Conservation (phyloP, 2,888 invertebrate species). For the Patella caerulea region DNA sequence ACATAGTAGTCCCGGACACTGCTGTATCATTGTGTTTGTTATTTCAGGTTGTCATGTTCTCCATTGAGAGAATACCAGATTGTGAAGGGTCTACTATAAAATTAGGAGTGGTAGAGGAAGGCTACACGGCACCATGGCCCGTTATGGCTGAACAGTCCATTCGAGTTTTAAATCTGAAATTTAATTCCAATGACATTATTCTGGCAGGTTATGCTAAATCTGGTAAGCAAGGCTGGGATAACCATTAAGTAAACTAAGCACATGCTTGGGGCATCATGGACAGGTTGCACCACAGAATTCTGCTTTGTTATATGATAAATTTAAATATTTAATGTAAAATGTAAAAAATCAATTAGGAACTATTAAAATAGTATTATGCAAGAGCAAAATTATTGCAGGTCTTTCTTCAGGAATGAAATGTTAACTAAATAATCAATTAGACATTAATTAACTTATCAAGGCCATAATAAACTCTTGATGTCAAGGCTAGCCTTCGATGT, state of each 20-base stretch:
- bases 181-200: constrained; percentile 23
- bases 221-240: not conserved
- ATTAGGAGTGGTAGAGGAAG: constrained; percentile 14
- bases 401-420: no score
- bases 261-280: not conserved
- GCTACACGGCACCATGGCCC: constrained; percentile 23
- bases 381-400: no score
- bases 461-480: no score
- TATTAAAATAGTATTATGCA: no score
- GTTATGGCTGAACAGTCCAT: constrained; percentile 21
- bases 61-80: constrained; percentile 17
- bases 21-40: no score
- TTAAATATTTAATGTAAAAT: no score
- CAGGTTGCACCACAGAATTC: not conserved
- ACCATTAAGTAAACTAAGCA: not conserved
- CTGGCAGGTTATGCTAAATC: constrained; percentile 24
- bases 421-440: no score
- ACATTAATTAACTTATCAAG: no score
- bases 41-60: not conserved
- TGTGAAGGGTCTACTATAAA: constrained; percentile 23
- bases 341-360: no score
- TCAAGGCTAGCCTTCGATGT: no score
- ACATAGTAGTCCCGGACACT: no score
- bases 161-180: constrained; percentile 17
- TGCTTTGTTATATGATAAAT: no score